phyloP scores from a whole-genome alignment of 2,113 vertebrate genomes.

The Synodontis membranacea region DNA sequence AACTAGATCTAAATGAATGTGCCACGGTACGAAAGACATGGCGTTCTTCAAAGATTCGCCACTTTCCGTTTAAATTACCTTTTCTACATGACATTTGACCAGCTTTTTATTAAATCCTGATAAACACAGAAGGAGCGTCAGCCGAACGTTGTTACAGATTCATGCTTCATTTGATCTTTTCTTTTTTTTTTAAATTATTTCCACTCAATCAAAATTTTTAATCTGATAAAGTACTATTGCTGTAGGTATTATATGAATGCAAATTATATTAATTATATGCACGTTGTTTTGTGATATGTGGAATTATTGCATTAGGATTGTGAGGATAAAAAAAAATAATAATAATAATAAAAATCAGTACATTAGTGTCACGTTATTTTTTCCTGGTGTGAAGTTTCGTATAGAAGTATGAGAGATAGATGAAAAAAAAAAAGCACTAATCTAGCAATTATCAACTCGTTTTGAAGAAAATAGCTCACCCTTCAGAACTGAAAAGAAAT shows the following conservation, averaged over 20 bases:
- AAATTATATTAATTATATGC: not conserved
- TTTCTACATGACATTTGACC: slow-evolving; percentile 36
- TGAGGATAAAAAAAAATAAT: not conserved
- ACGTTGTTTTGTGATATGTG: not conserved
- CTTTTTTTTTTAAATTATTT: slow-evolving; percentile 42
- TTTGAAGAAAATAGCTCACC: slow-evolving; percentile 49
- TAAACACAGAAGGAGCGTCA: not conserved
- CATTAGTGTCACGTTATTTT: not conserved
- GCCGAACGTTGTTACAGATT: slow-evolving; percentile 10
- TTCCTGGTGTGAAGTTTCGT: slow-evolving; percentile 48
- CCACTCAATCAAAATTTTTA: slow-evolving; percentile 1
- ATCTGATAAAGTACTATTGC: slow-evolving; percentile 39
- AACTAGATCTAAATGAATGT: slow-evolving; percentile 8
- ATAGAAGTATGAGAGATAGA: slow-evolving; percentile 53
- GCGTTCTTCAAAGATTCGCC: slow-evolving; percentile 38
- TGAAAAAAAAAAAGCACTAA: slow-evolving; percentile 47
- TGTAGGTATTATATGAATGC: not conserved
- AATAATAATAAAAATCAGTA: not conserved
- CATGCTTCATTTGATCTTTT: not conserved
- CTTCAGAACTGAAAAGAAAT: slow-evolving; percentile 48
- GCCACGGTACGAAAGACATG: slow-evolving; percentile 24
- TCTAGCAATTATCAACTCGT: slow-evolving; percentile 38
- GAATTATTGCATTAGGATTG: not conserved
- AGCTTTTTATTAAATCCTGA: slow-evolving; percentile 41
- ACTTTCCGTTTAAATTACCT: slow-evolving; percentile 38